Base-by-base conservation (phyloP, 92 coral and sea anemone species). In the Palythoa caribaeorum region DNA sequence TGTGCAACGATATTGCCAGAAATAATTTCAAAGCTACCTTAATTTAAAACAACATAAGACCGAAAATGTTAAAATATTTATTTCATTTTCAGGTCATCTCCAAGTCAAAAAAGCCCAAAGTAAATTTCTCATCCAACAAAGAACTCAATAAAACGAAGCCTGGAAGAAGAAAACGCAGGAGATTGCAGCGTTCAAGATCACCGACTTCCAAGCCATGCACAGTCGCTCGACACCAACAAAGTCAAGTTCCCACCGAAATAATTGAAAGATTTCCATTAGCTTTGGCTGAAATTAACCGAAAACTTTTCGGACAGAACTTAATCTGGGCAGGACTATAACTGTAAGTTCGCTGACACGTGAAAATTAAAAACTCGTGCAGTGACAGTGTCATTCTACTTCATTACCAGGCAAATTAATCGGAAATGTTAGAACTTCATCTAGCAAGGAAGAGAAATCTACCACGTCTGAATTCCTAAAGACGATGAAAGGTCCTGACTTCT, bases 251-350 rank as follows among this genome's bases (percentile, higher is more conserved):
- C 19, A 16, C 83, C 35, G 83, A 77, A 54, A 28, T 28, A 54
- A 55, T 55, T 77, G 68, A 77, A 35, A 51, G 83, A 36, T 53
- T 77, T 13, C 83, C 83, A 13, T 3, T 4, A 52, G 83, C 68
- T 7, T 54, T 77, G 66, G 83, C 83, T 37, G 83, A 77, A 57
- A 77, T 77, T 36, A 77, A 77, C 68, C 60, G 83, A 55, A 77
- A 54, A 54, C 83, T 77, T 54, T 77, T 77, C 13, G 69, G 83
- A 35, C 83, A 77, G 28, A 77, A 77, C 40, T 54, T 77, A 54
- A 77, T 77, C 19, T 77, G 83, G 83, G 83, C 83, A 54, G 63
- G 68, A 13, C 68, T 77, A 0, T 77, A 11, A 77, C 17, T 44
- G 10, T 14, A 1, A 10, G n/a, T 40, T 10, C 70, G 1, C 16